phyloP scores from a whole-genome alignment of 2,888 invertebrate species.

The Scaptomyza reducta region DNA sequence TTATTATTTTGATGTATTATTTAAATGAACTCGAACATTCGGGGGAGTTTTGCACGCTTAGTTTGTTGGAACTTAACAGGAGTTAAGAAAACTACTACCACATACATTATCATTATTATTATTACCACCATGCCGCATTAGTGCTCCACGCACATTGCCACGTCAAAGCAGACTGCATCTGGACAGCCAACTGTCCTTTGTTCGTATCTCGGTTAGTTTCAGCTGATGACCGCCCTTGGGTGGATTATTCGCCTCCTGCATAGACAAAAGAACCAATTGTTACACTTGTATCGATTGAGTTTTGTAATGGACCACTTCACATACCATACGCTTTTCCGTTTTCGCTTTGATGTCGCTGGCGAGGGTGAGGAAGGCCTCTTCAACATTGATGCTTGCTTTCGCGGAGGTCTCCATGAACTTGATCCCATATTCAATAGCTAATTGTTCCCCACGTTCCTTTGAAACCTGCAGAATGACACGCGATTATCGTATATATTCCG shows the following conservation, averaged over 20 bases:
- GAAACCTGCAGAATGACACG: conserved; percentile 88
- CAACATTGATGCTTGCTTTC: conserved; percentile 98
- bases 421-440: conserved; percentile 98
- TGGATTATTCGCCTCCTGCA: conserved; percentile 95
- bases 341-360: conserved; percentile 99
- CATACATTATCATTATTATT: conserved; percentile 74
- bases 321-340: conserved; percentile 98
- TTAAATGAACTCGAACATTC: conserved; percentile 60
- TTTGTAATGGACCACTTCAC: conserved; percentile 1
- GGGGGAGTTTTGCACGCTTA: conserved; percentile 42
- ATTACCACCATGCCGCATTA: conserved; percentile 78
- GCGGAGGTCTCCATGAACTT: conserved; percentile 99
- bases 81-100: conserved; percentile 82
- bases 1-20: conserved; percentile 43
- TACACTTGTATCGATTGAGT: neutral
- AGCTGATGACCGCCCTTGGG: conserved; percentile 93
- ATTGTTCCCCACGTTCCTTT: conserved; percentile 97
- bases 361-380: conserved; percentile 98
- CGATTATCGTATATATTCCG: neutral
- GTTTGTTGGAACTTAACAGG: conserved; percentile 75
- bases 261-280: conserved; percentile 14
- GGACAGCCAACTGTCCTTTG: conserved; percentile 93
- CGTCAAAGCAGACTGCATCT: conserved; percentile 96
- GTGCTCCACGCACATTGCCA: conserved; percentile 78
- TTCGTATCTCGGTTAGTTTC: conserved; percentile 91